Evolutionary conservation across 2,888 invertebrate species (phyloP).

Genomic region (Lasiommata megera): DNA sequence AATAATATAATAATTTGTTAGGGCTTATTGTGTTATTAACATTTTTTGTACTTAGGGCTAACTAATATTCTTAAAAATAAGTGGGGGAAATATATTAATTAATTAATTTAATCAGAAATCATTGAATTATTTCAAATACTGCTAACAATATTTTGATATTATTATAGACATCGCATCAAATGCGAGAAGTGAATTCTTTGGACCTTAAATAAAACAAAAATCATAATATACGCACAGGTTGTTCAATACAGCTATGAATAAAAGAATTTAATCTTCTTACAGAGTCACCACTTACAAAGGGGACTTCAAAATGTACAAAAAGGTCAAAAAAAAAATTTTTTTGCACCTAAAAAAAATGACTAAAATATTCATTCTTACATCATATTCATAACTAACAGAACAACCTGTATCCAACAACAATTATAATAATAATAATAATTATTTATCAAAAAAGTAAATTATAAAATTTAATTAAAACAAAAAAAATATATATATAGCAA

Average conservation of each 20-base stretch:
- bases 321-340: background rate
- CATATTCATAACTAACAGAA: background rate
- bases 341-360: no score
- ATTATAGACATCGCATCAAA: slow-evolving; percentile 56
- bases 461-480: slow-evolving; percentile 50
- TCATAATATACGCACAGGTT: slow-evolving; percentile 48
- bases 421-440: background rate
- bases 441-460: slow-evolving; percentile 2
- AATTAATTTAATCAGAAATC: slow-evolving; percentile 34
- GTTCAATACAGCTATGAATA: background rate
- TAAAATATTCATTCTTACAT: no score
- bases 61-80: slow-evolving; percentile 52
- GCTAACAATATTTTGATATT: slow-evolving; percentile 47
- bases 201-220: slow-evolving; percentile 67
- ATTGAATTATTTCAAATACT: slow-evolving; percentile 60
- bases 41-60: slow-evolving; percentile 68
- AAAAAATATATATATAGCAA: slow-evolving; percentile 52
- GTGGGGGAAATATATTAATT: slow-evolving; percentile 40
- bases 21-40: slow-evolving; percentile 61
- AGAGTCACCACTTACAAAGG: no score
- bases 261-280: background rate
- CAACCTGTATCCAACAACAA: slow-evolving; percentile 1
- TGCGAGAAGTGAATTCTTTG: slow-evolving; percentile 65
- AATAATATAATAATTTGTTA: slow-evolving; percentile 42
- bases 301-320: no score